A percentile compares a stretch with the other conserved stretches of the same genome.
Conservation (phyloP, 2,888 invertebrate species). For the Agonopterix alstromeriana region DNA sequence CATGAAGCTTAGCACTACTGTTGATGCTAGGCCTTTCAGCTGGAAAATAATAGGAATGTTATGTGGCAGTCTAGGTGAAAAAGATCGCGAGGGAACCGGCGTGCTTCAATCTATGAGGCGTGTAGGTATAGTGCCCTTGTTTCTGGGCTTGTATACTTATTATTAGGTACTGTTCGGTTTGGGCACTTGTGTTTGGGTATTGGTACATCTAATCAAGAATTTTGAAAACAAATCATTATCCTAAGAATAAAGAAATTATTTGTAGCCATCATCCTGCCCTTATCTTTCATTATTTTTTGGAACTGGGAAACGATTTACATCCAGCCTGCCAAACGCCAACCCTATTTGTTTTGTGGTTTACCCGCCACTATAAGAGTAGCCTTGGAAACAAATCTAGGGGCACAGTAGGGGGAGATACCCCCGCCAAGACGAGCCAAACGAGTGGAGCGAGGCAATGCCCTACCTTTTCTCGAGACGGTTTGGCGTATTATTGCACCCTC, state of each 20-base stretch:
- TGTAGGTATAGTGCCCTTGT: background rate
- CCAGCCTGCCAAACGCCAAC: no score
- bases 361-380: no score
- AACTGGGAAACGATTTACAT: no score
- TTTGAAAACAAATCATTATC: background rate
- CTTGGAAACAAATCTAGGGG: no score
- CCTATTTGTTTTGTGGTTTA: no score
- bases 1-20: slow-evolving; percentile 16
- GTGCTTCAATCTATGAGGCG: background rate
- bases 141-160: background rate
- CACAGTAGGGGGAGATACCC: no score
- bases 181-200: no score
- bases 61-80: background rate
- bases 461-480: background rate
- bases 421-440: no score
- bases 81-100: no score
- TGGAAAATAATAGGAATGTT: slow-evolving; percentile 13
- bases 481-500: background rate
- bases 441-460: background rate
- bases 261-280: background rate
- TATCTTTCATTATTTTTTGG: background rate
- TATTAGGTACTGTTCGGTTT: background rate
- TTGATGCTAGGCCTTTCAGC: slow-evolving; percentile 28
- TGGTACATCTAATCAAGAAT: background rate
- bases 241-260: no score